A percentile compares a stretch with the other conserved stretches of the same genome.
Evolutionary conservation across 37 sponge, comb jelly and placozoan genomes (phyloP).

Genomic region (Aplysina aerophoba): DNA sequence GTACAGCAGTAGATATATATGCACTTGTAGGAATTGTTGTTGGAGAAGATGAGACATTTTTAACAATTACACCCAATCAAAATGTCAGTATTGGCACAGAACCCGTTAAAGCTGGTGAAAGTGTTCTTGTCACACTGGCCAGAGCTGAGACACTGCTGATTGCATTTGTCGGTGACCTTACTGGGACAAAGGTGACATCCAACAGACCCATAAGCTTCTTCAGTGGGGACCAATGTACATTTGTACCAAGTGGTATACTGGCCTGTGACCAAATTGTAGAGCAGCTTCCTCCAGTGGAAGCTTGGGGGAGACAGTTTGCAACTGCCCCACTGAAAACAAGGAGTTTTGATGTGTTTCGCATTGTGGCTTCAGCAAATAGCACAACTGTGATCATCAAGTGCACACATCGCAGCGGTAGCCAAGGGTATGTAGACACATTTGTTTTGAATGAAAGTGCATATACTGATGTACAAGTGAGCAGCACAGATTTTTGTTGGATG

Average conservation of each 20-base stretch:
- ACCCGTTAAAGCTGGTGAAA: neutral
- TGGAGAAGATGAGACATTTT: neutral
- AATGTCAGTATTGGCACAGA: too few relatives aligned
- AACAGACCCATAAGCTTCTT: slow-evolving; percentile 41
- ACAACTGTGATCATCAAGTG: slow-evolving; percentile 43
- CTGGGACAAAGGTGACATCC: slow-evolving; percentile 44
- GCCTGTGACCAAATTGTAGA: slow-evolving; percentile 63
- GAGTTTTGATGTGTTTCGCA: slow-evolving; percentile 18
- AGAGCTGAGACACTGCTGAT: neutral
- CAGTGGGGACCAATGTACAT: slow-evolving; percentile 40
- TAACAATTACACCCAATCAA: too few relatives aligned
- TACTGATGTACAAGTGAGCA: slow-evolving; percentile 15
- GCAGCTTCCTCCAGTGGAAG: slow-evolving; percentile 55
- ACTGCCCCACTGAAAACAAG: slow-evolving; percentile 43
- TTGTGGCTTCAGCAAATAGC: slow-evolving; percentile 37
- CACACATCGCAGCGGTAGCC: neutral
- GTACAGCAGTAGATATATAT: slow-evolving; percentile 7
- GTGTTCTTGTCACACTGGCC: neutral
- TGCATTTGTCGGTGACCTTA: slow-evolving; percentile 8
- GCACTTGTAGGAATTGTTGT: slow-evolving; percentile 7
- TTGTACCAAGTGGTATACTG: slow-evolving; percentile 3
- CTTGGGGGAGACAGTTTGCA: slow-evolving; percentile 56
- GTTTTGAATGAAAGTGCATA: neutral
- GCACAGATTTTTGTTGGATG: slow-evolving; percentile 36
- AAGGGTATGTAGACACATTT: neutral